Evolutionary conservation across 2,888 invertebrate species (phyloP).

Genomic region (Helobdella robusta): DNA sequence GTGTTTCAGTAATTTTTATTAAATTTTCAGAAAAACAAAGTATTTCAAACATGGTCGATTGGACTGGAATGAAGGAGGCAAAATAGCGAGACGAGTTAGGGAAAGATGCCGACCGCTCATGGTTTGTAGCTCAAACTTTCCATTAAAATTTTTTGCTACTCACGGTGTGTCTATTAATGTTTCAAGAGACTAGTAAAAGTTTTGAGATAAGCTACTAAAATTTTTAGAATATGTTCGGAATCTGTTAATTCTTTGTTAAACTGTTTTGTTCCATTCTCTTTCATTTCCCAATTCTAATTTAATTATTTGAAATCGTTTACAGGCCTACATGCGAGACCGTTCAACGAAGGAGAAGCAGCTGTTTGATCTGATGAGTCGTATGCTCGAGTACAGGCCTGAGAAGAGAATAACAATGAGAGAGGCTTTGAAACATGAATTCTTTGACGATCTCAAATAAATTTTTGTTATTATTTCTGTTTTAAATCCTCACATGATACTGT

Average conservation of each 20-base stretch:
- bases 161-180: too few relatives aligned
- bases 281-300: not conserved
- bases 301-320: not conserved
- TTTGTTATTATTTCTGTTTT: too few relatives aligned
- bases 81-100: conserved; percentile 88
- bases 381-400: conserved; percentile 19
- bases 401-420: conserved; percentile 15
- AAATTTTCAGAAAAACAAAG: conserved; percentile 63
- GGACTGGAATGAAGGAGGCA: conserved; percentile 94
- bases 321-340: conserved; percentile 14
- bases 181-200: too few relatives aligned
- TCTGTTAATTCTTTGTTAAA: too few relatives aligned
- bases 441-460: too few relatives aligned
- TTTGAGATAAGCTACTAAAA: too few relatives aligned
- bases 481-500: too few relatives aligned
- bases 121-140: conserved; percentile 56
- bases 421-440: conserved; percentile 24
- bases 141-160: not conserved
- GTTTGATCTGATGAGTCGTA: conserved; percentile 20
- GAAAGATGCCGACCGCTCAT: conserved; percentile 92
- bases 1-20: too few relatives aligned
- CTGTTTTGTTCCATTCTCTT: too few relatives aligned
- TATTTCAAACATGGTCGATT: conserved; percentile 95
- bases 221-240: too few relatives aligned
- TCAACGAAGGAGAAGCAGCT: not conserved